These are phyloP conservation scores for Pachliopta kotzebuea DNA, from an alignment of 2,888 invertebrate species.

Conservation along the genomic window DNA sequence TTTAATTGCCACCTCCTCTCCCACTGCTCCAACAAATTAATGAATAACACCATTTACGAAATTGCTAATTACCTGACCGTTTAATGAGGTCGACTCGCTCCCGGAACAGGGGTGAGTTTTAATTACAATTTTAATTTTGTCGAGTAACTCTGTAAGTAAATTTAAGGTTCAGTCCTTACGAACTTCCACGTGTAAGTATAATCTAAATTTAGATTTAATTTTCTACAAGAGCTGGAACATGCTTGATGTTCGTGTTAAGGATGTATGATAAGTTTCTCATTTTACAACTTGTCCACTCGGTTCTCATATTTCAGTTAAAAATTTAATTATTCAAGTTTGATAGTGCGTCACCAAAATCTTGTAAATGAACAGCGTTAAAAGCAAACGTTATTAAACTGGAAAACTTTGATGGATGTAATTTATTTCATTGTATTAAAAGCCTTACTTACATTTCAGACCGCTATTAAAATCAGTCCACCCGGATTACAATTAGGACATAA, in stretches of 20 bases:
- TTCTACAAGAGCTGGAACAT: not conserved
- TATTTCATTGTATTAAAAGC: not conserved
- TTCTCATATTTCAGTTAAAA: no score
- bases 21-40: conserved; percentile 52
- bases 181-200: conserved; percentile 1
- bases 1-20: conserved; percentile 43
- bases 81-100: conserved; percentile 65
- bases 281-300: no score
- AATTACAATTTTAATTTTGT: conserved; percentile 67
- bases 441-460: not conserved
- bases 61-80: conserved; percentile 74
- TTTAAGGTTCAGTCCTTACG: conserved; percentile 4
- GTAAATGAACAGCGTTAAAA: no score
- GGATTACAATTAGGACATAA: not conserved
- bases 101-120: conserved; percentile 51
- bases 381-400: not conserved
- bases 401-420: not conserved
- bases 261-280: no score
- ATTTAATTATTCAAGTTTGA: no score
- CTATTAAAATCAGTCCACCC: not conserved
- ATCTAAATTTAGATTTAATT: conserved; percentile 15
- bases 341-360: no score
- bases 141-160: conserved; percentile 33
- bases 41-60: conserved; percentile 70
- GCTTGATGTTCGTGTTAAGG: no score